These are phyloP conservation scores for Ptilodon capucinus DNA, from an alignment of 2,888 invertebrate genomes.

Conservation along the genomic window DNA sequence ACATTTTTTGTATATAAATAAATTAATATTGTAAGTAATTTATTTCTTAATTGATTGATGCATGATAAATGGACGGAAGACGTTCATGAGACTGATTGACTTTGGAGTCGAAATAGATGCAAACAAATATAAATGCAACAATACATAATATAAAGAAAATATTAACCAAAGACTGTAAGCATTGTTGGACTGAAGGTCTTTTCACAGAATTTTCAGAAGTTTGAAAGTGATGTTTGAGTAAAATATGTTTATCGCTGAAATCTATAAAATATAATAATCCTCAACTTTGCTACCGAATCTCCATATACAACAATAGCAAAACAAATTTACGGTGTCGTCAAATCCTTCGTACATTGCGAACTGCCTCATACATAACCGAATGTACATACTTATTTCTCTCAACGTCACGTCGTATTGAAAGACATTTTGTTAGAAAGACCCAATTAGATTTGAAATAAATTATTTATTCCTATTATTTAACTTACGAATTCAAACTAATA, in stretches of 20 bases:
- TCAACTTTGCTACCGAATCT: background rate
- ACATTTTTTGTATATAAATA: slow-evolving; percentile 42
- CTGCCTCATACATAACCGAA: no score
- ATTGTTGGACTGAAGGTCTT: slow-evolving; percentile 27
- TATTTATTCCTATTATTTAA: background rate
- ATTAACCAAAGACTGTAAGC: slow-evolving; percentile 56
- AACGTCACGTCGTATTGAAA: background rate
- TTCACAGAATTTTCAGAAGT: background rate
- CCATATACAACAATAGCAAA: background rate
- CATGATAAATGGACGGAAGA: slow-evolving; percentile 41
- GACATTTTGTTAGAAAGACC: background rate
- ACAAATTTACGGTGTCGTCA: no score
- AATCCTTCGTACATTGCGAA: no score
- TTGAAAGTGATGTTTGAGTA: background rate
- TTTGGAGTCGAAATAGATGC: slow-evolving; percentile 34
- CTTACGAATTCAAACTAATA: background rate
- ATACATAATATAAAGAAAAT: slow-evolving; percentile 7
- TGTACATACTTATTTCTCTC: no score
- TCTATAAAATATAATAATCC: background rate
- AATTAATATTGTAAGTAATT: slow-evolving; percentile 38
- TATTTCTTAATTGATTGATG: slow-evolving; percentile 43
- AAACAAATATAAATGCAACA: background rate
- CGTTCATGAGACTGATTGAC: slow-evolving; percentile 64
- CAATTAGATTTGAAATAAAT: background rate
- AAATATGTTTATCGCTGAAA: background rate